These are phyloP conservation scores for Atlantisia rogersi DNA, from an alignment of 2,113 vertebrate genomes.

Conservation along the genomic window DNA sequence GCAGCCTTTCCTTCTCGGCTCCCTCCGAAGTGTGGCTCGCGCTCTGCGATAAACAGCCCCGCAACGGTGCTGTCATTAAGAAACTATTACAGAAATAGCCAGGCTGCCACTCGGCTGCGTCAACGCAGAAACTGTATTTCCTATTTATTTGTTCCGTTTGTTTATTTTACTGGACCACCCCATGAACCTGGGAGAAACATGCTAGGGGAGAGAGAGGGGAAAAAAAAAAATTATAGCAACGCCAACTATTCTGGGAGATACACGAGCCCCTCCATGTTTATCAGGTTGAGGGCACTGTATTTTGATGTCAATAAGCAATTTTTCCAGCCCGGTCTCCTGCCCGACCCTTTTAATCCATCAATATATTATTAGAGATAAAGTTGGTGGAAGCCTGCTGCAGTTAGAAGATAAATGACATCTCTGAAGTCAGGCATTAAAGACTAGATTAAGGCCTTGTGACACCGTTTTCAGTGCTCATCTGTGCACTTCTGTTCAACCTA, in stretches of 20 bases:
- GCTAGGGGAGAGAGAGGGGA: conserved; percentile 14
- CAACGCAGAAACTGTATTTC: conserved; percentile 72
- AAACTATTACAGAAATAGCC: conserved; percentile 59
- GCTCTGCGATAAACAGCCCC: background rate
- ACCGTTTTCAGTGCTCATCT: conserved; percentile 99
- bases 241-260: conserved; percentile 87
- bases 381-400: conserved; percentile 99
- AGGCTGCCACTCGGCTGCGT: conserved; percentile 37
- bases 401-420: conserved; percentile 99
- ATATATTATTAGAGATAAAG: conserved; percentile 99
- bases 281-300: conserved; percentile 99
- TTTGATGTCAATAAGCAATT: conserved; percentile 99
- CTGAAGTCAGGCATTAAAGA: conserved; percentile 99
- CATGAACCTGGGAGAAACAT: conserved; percentile 77
- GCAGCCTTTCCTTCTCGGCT: background rate
- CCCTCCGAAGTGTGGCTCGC: rapidly evolving
- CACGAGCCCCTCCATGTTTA: conserved; percentile 98
- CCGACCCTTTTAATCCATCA: conserved; percentile 99
- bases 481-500: conserved; percentile 99
- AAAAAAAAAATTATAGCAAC: conserved; percentile 83
- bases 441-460: conserved; percentile 99
- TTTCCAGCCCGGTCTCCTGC: conserved; percentile 99
- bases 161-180: conserved; percentile 84
- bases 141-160: conserved; percentile 77
- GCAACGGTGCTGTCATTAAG: conserved; percentile 41